Percentiles rank a stretch among this genome's conserved stretches.
Conservation (phyloP, 2,888 invertebrate genomes). For the Branchipolynoe longqiensis region DNA sequence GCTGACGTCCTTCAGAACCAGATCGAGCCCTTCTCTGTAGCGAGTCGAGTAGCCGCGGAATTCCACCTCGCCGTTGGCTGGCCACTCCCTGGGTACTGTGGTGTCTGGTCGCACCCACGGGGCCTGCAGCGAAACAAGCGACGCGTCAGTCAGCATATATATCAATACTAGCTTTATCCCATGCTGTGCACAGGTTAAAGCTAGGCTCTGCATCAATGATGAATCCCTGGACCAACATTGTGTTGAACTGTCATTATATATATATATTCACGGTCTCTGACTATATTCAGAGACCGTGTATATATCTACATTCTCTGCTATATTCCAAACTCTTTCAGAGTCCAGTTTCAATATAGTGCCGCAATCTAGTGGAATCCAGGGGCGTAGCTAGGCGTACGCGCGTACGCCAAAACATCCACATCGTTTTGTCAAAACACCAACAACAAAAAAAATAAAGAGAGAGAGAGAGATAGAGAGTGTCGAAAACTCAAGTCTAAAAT, state of each 20-base stretch:
- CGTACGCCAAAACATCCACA: too few species aligned
- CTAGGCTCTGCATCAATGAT: too few species aligned
- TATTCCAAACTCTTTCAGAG: not conserved
- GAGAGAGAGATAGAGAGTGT: too few species aligned
- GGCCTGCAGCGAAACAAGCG: not conserved
- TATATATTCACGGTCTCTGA: too few species aligned
- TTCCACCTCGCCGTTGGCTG: constrained; percentile 73
- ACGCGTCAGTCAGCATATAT: not conserved
- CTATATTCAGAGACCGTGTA: too few species aligned
- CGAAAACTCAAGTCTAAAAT: too few species aligned
- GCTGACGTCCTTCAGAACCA: constrained; percentile 58
- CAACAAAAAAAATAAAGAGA: not conserved
- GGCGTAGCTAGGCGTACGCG: too few species aligned
- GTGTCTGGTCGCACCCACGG: not conserved
- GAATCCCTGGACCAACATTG: not conserved
- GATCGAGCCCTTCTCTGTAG: constrained; percentile 84
- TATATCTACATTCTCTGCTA: not conserved
- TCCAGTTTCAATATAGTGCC: too few species aligned
- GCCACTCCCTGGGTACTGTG: constrained; percentile 73
- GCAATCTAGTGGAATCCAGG: too few species aligned
- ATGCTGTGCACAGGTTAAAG: too few species aligned
- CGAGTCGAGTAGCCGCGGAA: constrained; percentile 69
- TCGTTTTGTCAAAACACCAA: not conserved
- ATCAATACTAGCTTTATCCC: too few species aligned
- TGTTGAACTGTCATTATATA: too few species aligned